Conservation (phyloP, 2,113 vertebrate species). For the Hemibagrus wyckioides region DNA sequence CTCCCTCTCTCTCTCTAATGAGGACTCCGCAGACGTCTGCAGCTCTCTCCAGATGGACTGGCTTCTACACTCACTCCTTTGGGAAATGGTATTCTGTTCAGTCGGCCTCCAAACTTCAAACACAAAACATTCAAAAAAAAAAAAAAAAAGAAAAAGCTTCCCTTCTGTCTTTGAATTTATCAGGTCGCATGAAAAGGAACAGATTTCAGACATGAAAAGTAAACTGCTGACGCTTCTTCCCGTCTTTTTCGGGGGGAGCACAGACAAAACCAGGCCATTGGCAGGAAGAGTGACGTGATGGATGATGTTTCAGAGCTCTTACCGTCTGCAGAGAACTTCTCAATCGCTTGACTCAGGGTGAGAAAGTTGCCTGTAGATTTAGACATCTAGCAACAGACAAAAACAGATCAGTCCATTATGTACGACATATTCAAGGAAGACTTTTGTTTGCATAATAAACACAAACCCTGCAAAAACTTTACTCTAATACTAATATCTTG, state of each 20-base stretch:
- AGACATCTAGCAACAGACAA: constrained; percentile 84
- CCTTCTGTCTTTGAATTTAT: not conserved
- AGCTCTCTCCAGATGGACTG: constrained; percentile 39
- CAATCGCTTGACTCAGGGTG: constrained; percentile 84
- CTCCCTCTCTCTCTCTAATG: constrained; percentile 1
- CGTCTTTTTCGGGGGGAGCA: not conserved
- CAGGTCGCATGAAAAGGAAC: not conserved
- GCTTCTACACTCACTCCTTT: not conserved
- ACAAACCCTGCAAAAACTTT: not conserved
- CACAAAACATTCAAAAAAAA: not conserved
- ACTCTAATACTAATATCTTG: not conserved
- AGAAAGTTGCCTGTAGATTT: constrained; percentile 99
- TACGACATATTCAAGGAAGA: not conserved
- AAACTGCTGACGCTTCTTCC: not conserved
- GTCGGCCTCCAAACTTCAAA: constrained; percentile 15
- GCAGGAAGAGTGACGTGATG: not conserved
- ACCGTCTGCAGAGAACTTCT: constrained; percentile 98
- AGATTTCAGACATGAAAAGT: not conserved
- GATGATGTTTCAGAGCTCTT: constrained; percentile 43
- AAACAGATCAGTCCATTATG: constrained; percentile 30
- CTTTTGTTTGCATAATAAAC: not conserved
- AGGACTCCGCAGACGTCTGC: constrained; percentile 16
- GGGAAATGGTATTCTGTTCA: constrained; percentile 10
- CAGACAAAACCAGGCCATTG: not conserved
- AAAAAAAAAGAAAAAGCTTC: not conserved